Base-by-base conservation (phyloP, 2,797 vertebrate genomes). In the Labroides dimidiatus region DNA sequence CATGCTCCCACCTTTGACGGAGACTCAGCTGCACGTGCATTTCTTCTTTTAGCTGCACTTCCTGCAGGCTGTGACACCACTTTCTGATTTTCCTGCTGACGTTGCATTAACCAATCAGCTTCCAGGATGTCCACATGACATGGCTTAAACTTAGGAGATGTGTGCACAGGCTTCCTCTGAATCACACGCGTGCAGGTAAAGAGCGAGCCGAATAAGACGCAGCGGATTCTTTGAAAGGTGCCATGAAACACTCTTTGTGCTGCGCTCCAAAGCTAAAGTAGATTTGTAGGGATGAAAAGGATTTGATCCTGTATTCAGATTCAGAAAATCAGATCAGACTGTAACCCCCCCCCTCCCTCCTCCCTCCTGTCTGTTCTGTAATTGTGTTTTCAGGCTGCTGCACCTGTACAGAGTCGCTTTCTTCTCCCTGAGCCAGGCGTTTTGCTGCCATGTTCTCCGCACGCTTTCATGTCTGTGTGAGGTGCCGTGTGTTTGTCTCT, bases 401-500 rank as follows among this genome's bases (percentile, higher is more conserved):
- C 36, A 75, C 73, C 79, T 81, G 75, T 53, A 41, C 44, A 8
- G 61, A 30, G 59, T 1, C 17, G 6, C 23, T 57, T 65, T 55
- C 48, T 9, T 72, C 19, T 39, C 11, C 39, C 43, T 20, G 53
- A 75, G 16, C 42, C 4, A 21, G 23, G 67, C 58, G 24, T 45
- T 20, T 63, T 55, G 65, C 57, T 67, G 69, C 10, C 19, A 0
- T 41, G 65, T 20, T 21, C 63, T 74, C 53, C 8, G 3, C 64
- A 2, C 6, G 66, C 82, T 82, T 86, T 80, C 75, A 75, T 80
- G 77, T 52, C 68, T 42, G 60, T 77, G 78, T 78, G 89, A 51
- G 73, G 42, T 75, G 65, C 5, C 15, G 21, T 53, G 57, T 57
- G 77, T 81, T 79, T 68, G 77, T 87, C 81, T 88, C 67, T 43